phyloP scores from a whole-genome alignment of 2,113 vertebrate genomes.

The Procavia capensis region DNA sequence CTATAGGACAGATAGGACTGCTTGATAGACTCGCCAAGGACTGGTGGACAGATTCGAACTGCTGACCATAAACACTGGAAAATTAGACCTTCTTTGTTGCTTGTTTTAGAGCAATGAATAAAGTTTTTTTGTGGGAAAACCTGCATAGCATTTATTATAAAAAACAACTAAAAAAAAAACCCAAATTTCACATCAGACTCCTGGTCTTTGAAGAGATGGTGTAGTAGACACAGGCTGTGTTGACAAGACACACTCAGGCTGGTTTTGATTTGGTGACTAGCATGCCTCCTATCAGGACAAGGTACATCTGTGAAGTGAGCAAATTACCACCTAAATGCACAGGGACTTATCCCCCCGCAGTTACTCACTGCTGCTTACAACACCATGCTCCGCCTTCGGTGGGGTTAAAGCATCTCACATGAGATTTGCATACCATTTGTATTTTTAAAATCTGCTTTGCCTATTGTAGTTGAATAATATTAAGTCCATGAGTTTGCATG shows the following conservation, averaged over 20 bases:
- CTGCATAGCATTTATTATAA: not conserved
- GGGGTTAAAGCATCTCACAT: not conserved
- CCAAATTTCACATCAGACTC: not conserved
- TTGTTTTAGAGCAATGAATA: not conserved
- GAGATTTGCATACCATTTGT: constrained; percentile 25
- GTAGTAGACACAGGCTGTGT: not conserved
- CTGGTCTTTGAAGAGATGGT: not conserved
- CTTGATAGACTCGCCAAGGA: too few species aligned
- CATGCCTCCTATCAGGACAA: not conserved
- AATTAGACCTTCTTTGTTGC: not conserved
- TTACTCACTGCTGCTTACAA: not conserved
- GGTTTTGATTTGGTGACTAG: not conserved
- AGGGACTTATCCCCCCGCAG: too few species aligned
- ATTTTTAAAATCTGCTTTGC: constrained; percentile 42
- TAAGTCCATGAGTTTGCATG: constrained; percentile 38
- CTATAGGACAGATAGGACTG: too few species aligned
- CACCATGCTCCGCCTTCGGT: not conserved
- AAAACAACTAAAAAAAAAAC: not conserved
- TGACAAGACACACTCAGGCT: accelerated
- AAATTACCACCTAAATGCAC: too few species aligned
- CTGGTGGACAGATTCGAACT: too few species aligned
- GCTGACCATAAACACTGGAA: not conserved
- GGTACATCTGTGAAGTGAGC: not conserved
- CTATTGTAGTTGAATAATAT: not conserved
- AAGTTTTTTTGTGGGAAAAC: not conserved